These are phyloP conservation scores for Tetropium fuscum DNA, from an alignment of 2,888 invertebrate genomes.

Conservation along the genomic window DNA sequence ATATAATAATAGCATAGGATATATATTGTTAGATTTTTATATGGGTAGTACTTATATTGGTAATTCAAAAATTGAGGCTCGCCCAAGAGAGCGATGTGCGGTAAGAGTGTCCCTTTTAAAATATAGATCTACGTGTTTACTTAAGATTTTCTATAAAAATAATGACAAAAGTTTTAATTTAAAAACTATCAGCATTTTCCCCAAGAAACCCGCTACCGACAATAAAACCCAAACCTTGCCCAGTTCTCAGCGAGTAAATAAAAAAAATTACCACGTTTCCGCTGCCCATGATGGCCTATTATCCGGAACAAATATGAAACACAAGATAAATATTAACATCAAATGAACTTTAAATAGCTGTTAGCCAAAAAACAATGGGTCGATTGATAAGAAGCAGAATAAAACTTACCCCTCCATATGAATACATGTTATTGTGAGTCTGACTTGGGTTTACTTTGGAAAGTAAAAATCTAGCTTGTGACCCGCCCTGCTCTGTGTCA, in stretches of 20 bases:
- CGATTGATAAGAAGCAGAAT: background rate
- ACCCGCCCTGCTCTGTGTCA: conserved; percentile 99
- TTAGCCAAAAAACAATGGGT: conserved; percentile 14
- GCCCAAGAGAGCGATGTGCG: no score
- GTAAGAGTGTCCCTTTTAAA: no score
- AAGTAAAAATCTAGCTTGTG: conserved; percentile 97
- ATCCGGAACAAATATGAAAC: conserved; percentile 51
- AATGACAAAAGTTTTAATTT: no score
- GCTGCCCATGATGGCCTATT: conserved; percentile 37
- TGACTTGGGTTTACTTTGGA: conserved; percentile 99
- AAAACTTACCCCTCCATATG: conserved; percentile 88
- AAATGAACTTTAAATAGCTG: conserved; percentile 3
- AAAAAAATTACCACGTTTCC: conserved; percentile 32
- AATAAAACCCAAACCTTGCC: background rate
- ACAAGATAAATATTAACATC: conserved; percentile 29
- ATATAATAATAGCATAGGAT: no score
- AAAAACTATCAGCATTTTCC: no score
- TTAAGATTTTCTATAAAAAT: no score
- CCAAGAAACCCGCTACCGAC: background rate
- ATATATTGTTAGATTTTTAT: no score
- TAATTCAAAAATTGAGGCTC: no score
- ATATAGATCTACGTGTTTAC: no score
- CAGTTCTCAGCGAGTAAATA: conserved; percentile 8
- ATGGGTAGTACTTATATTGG: no score
- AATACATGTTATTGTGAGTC: conserved; percentile 99